Base-by-base conservation (phyloP, 1,140 invertebrate species). In the Brachionus asplanchnoidis region DNA sequence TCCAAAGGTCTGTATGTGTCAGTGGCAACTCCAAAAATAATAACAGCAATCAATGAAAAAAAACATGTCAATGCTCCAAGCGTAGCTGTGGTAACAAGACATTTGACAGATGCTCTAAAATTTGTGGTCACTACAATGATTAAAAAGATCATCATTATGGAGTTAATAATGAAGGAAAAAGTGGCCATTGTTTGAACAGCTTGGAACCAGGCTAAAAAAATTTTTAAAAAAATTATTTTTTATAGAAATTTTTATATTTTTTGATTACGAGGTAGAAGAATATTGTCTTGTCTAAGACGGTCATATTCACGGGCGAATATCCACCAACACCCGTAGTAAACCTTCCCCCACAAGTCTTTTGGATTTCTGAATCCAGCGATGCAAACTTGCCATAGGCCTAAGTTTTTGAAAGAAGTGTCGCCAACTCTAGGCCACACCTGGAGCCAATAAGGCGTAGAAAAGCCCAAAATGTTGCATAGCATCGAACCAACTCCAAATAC, bases 251-350 rank as follows among this genome's bases (percentile, higher is more conserved):
- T 9, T 50, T 26, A 46, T 9, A 77, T 46, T 42, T 14, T 75
- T 42, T 50, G 26, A 77, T 77, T 77, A 77, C 79, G 53, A 5
- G 84, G 84, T 14, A 53, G n/a, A 8, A 84, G n/a, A 28, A 84
- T 84, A 17, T 32, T 50, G 40, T 84, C 70, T 50, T 84, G 23
- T 36, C 84, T 32, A 2, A 84, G 42, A 12, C 60, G 44, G 9
- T 84, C 66, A 65, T 84, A 85, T 70, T 86, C 86, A 23, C 80
- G 84, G 9, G 86, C 86, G 23, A 86, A 78, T 40, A 86, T 85
- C 86, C 86, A 86, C 86, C 86, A 86, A 80, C 86, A 86, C 2
- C 86, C 86, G 36, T 86, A 79, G 65, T 86, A 85, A 8, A 86
- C 79, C 78, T 86, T 86, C 50, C 82, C 77, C 50, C 40, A 46